Percentiles rank a stretch among this genome's conserved stretches.
phyloP scores from a whole-genome alignment of 2,888 invertebrate species.

The Lasiommata megera region DNA sequence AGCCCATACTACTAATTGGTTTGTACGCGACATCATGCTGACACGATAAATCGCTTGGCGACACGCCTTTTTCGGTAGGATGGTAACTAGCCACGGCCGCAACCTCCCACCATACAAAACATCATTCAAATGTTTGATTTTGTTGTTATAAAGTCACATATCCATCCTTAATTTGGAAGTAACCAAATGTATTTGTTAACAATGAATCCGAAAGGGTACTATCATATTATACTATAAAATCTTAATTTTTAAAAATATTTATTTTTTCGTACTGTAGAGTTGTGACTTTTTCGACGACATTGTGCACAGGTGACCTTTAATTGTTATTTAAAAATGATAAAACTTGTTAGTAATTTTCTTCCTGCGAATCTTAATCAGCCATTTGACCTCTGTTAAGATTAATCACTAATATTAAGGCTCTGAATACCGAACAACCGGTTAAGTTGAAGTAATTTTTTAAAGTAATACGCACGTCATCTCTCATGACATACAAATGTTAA shows the following conservation, averaged over 20 bases:
- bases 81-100: no score
- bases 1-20: no score
- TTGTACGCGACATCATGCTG: no score
- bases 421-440: conserved; percentile 49
- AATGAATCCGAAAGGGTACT: background rate
- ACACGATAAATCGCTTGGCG: no score
- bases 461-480: conserved; percentile 40
- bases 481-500: conserved; percentile 43
- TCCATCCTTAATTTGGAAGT: background rate
- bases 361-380: conserved; percentile 28
- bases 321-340: conserved; percentile 10
- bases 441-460: conserved; percentile 45
- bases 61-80: no score
- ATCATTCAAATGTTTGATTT: background rate
- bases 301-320: conserved; percentile 15
- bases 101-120: no score
- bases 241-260: no score
- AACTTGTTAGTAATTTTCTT: conserved; percentile 27
- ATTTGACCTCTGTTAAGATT: conserved; percentile 31
- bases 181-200: conserved; percentile 1
- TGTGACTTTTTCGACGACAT: conserved; percentile 1
- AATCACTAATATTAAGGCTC: conserved; percentile 34
- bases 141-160: background rate
- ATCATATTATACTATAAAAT: no score
- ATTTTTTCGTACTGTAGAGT: background rate